phyloP scores from a whole-genome alignment of 2,888 invertebrate genomes.

The Pardosa pseudoannulata region DNA sequence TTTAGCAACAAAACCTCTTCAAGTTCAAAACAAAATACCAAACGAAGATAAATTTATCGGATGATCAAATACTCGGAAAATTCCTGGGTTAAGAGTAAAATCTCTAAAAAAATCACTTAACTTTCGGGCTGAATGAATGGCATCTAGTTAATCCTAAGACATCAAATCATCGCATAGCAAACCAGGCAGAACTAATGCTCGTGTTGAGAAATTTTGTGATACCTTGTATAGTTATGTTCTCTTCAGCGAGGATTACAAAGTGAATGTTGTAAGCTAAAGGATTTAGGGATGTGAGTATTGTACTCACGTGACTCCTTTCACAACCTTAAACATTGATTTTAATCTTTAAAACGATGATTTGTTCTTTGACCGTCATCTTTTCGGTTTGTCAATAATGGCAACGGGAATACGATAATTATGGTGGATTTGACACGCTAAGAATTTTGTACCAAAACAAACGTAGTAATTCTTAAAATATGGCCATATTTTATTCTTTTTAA shows the following conservation, averaged over 20 bases:
- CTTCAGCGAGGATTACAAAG: not conserved
- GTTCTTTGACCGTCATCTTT: not conserved
- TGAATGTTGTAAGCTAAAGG: not conserved
- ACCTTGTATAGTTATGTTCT: not conserved
- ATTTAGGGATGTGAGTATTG: not conserved
- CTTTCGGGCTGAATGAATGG: not conserved
- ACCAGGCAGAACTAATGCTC: conserved; percentile 11
- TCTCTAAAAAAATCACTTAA: not conserved
- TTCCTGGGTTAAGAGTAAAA: not conserved
- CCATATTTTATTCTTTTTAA: no score
- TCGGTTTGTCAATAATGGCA: no score
- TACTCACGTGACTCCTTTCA: not conserved
- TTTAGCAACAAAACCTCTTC: no score
- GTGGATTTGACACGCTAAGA: no score
- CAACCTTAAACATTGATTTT: not conserved
- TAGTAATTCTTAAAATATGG: no score
- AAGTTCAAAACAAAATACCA: no score
- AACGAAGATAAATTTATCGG: no score
- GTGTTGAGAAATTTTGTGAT: not conserved
- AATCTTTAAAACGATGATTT: not conserved
- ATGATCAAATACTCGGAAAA: no score
- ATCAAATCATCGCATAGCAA: not conserved
- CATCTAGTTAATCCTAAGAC: not conserved
- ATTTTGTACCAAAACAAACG: no score
- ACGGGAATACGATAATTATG: no score